Base-by-base conservation (phyloP, 2,888 invertebrate species). In the Amphipoea lucens region DNA sequence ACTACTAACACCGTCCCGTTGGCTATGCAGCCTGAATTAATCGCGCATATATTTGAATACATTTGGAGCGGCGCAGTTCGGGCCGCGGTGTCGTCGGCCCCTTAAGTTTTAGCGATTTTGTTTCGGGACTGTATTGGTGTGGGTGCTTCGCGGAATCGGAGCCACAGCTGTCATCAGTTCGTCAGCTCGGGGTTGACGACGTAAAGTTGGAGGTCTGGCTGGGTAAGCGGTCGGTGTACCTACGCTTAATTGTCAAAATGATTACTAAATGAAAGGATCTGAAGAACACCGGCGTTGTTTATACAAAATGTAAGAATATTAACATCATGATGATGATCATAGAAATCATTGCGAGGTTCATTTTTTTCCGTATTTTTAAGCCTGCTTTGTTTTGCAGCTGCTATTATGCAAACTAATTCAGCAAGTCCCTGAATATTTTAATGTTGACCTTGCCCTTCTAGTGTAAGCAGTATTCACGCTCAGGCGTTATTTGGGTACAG, bases 11-110 rank as follows among this genome's bases (percentile, higher is more conserved):
- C 97, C 96, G 96, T 96, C 95, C 96, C 96, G 96, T 90, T 95
- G 96, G 96, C 96, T 96, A 97, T 97, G 97, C 97, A 96, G 95
- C 92, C 97, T 97, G 97, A 97, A 97, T 97, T 97, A 97, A 97
- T 97, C 97, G 96, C 96, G 97, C 97, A 97, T 97, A 97, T 95
- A 97, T 97, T 97, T 97, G 97, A 97, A 97, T 97, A 94, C 93
- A 94, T 94, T 94, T 93, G 87, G 91, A 93, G 94, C 94, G 94
- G 93, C 95, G 95, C 94, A 93, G 95, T 95, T 95, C 94, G 95
- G 93, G 92, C 90, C 89, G 92, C 94, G 92, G 95, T 95, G 96
- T 96, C 96, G 96, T 95, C 95, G 96, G 95, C 96, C 95, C 94
- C 96, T 96, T 95, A 95, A 96, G 95, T 96, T 96, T 96, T 95